phyloP scores from a whole-genome alignment of 1,140 invertebrate species.

The Solenopsis invicta region DNA sequence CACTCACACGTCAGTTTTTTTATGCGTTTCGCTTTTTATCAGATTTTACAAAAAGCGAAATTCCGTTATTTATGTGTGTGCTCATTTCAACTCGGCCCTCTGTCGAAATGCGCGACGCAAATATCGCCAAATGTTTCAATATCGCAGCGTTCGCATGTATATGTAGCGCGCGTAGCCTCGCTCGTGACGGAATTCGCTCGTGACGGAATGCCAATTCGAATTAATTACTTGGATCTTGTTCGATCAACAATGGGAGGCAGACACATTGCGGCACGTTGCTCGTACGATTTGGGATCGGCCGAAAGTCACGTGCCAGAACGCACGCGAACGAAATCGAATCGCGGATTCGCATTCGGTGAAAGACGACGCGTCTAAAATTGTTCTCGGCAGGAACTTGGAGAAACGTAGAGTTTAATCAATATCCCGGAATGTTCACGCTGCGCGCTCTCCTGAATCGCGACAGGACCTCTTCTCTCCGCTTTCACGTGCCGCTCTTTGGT shows the following conservation, averaged over 20 bases:
- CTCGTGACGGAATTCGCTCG: conserved; percentile 11
- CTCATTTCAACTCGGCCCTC: conserved; percentile 4
- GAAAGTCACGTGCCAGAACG: conserved; percentile 8
- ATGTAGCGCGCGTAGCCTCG: background rate
- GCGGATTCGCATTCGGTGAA: conserved; percentile 19
- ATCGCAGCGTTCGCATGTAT: background rate
- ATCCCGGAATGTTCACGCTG: conserved; percentile 45
- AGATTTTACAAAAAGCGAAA: conserved; percentile 9
- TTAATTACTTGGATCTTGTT: background rate
- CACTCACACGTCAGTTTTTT: background rate
- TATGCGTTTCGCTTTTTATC: conserved; percentile 21
- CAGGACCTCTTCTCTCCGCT: conserved; percentile 18
- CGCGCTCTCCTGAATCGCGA: conserved; percentile 32
- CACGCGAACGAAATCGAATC: conserved; percentile 32
- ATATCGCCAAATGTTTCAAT: background rate
- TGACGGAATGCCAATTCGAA: background rate
- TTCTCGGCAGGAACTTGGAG: conserved; percentile 19
- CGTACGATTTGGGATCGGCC: background rate
- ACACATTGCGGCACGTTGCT: background rate
- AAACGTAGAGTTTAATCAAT: conserved; percentile 49
- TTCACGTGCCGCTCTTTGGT: conserved; percentile 43
- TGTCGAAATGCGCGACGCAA: background rate
- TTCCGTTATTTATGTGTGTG: conserved; percentile 32
- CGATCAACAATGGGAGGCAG: background rate
- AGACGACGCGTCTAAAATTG: conserved; percentile 47